These are phyloP conservation scores for Callinectes sapidus DNA, from an alignment of 2,888 invertebrate genomes.

Conservation along the genomic window DNA sequence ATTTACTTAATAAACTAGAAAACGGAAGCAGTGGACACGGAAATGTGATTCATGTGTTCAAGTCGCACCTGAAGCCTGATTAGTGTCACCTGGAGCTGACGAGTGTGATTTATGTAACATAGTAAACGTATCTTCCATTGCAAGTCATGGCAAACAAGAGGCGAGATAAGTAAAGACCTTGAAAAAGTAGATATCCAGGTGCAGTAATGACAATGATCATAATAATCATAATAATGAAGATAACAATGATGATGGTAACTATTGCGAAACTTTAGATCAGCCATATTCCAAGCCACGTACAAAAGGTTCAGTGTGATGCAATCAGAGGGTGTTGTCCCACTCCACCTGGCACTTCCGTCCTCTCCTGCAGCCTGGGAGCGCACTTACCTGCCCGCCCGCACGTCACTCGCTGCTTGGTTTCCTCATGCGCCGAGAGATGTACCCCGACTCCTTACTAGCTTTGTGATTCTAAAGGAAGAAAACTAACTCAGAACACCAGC, in stretches of 20 bases:
- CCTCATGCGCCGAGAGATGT: background rate
- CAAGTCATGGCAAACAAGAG: too few relatives aligned
- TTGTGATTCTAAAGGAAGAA: background rate
- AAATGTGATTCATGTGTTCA: too few relatives aligned
- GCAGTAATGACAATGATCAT: background rate
- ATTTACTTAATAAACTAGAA: too few relatives aligned
- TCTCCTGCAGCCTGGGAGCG: background rate
- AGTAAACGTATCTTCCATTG: too few relatives aligned
- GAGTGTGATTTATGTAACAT: too few relatives aligned
- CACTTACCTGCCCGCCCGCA: background rate
- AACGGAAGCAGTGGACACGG: too few relatives aligned
- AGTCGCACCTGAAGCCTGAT: too few relatives aligned
- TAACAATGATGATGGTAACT: background rate
- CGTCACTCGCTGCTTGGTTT: background rate
- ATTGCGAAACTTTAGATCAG: background rate
- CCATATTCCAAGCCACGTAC: background rate
- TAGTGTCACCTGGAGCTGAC: too few relatives aligned
- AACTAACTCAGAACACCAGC: background rate
- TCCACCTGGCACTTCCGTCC: conserved; percentile 28
- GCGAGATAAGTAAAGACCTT: too few relatives aligned
- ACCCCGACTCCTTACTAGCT: background rate
- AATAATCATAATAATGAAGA: background rate
- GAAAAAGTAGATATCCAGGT: too few relatives aligned
- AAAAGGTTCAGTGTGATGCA: background rate
- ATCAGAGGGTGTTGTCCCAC: background rate